phyloP scores from a whole-genome alignment of 2,113 vertebrate genomes.

The Limanda limanda region DNA sequence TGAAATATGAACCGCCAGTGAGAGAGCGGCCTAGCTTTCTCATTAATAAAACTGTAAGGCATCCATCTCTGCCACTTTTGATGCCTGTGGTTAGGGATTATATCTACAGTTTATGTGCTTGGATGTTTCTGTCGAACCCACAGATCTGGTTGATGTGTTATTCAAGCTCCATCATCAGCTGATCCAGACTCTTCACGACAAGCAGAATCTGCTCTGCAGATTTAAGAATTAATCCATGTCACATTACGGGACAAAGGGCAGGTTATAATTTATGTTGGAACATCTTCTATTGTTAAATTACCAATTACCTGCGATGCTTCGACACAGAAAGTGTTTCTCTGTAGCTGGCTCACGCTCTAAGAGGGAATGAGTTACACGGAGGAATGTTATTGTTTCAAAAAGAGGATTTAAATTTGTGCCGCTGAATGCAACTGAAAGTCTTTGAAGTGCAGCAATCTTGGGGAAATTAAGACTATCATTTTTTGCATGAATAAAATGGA shows the following conservation, averaged over 20 bases:
- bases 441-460: conserved; percentile 68
- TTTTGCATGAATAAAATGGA: conserved; percentile 37
- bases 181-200: conserved; percentile 18
- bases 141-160: conserved; percentile 41
- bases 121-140: conserved; percentile 10
- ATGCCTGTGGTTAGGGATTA: conserved; percentile 20
- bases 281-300: conserved; percentile 56
- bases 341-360: conserved; percentile 51
- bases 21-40: conserved; percentile 27
- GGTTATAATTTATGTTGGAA: conserved; percentile 43
- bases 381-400: conserved; percentile 67
- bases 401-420: conserved; percentile 62
- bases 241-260: conserved; percentile 33
- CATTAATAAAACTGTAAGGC: conserved; percentile 47
- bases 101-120: conserved; percentile 33
- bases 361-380: conserved; percentile 47
- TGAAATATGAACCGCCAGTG: conserved; percentile 52
- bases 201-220: conserved; percentile 26
- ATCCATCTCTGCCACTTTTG: conserved; percentile 45
- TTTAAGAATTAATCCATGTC: conserved; percentile 41
- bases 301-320: conserved; percentile 47
- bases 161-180: conserved; percentile 28
- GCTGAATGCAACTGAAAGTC: conserved; percentile 69
- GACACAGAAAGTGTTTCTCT: conserved; percentile 34
- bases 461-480: conserved; percentile 56